Evolutionary conservation across 2,888 invertebrate species (phyloP).

Genomic region (Cryptosula pallasiana): DNA sequence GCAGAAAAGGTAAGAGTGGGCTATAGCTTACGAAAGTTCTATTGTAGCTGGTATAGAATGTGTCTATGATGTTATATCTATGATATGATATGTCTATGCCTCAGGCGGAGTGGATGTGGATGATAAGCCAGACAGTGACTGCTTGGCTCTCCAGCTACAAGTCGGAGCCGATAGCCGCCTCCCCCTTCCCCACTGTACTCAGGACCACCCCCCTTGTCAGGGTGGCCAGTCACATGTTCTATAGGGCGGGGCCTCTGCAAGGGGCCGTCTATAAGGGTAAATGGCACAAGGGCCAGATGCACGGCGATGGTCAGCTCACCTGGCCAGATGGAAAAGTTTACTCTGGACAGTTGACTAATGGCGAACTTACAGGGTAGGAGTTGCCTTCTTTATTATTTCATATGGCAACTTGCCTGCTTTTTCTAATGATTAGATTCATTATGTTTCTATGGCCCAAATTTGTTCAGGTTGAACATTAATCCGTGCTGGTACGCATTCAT

Average conservation of each 20-base stretch:
- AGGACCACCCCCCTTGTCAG: conserved; percentile 66
- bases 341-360: conserved; percentile 73
- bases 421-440: too few relatives aligned
- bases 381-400: too few relatives aligned
- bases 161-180: background rate
- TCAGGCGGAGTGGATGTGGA: conserved; percentile 67
- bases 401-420: too few relatives aligned
- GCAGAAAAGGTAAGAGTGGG: conserved; percentile 64
- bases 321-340: conserved; percentile 77
- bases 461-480: too few relatives aligned
- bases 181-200: background rate
- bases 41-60: too few relatives aligned
- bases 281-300: conserved; percentile 77
- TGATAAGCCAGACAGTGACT: conserved; percentile 66
- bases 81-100: background rate
- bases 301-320: conserved; percentile 74
- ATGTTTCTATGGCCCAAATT: too few relatives aligned
- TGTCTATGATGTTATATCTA: too few relatives aligned
- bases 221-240: conserved; percentile 68
- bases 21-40: too few relatives aligned
- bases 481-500: too few relatives aligned
- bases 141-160: conserved; percentile 15
- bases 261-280: conserved; percentile 70
- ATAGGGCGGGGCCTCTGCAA: conserved; percentile 60
- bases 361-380: conserved; percentile 67